Percentiles rank a stretch among this genome's conserved stretches.
Evolutionary conservation across 1,140 invertebrate species (phyloP).

Genomic region (Sweltsa coloradensis): DNA sequence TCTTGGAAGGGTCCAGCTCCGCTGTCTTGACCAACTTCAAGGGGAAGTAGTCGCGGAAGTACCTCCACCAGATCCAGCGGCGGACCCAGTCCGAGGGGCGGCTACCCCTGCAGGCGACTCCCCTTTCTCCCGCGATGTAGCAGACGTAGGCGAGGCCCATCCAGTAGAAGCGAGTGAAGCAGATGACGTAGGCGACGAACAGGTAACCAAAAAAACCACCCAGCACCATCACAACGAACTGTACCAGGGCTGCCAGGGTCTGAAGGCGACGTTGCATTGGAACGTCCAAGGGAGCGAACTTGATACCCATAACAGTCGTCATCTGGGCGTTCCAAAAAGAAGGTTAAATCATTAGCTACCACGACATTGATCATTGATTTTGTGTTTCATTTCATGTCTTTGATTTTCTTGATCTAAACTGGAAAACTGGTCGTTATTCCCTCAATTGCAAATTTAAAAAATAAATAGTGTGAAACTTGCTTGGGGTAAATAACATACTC

Average conservation of each 20-base stretch:
- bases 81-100: slow-evolving; percentile 62
- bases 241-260: slow-evolving; percentile 57
- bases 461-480: no score
- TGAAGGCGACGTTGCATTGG: slow-evolving; percentile 64
- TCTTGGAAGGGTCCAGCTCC: slow-evolving; percentile 63
- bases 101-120: slow-evolving; percentile 44
- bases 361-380: no score
- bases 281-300: slow-evolving; percentile 67
- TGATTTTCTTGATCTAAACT: no score
- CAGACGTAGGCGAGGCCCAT: slow-evolving; percentile 44
- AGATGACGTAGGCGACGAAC: slow-evolving; percentile 36
- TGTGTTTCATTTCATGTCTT: no score
- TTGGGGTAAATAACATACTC: no score
- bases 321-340: no score
- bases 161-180: slow-evolving; percentile 35
- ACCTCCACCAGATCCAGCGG: slow-evolving; percentile 53
- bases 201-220: slow-evolving; percentile 43
- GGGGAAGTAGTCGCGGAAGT: slow-evolving; percentile 75
- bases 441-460: no score
- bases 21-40: slow-evolving; percentile 67
- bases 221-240: slow-evolving; percentile 51
- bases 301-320: no score
- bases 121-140: slow-evolving; percentile 56
- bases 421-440: no score
- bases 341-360: no score